phyloP scores from a whole-genome alignment of 2,113 vertebrate species.

The Sterna hirundo region DNA sequence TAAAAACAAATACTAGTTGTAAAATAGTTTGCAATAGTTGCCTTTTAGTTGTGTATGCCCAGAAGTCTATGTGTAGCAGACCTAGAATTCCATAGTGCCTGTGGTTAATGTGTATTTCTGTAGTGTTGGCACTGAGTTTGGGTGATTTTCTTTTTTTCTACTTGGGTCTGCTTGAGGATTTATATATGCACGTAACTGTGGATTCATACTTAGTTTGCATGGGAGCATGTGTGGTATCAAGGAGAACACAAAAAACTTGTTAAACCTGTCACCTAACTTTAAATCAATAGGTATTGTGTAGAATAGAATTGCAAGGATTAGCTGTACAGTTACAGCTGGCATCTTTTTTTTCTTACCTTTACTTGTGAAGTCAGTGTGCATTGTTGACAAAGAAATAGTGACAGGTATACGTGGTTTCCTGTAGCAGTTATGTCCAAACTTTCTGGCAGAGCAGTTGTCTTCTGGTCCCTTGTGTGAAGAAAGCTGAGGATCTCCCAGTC shows the following conservation, averaged over 20 bases:
- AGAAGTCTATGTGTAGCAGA: not conserved
- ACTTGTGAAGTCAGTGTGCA: not conserved
- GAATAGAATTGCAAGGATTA: not conserved
- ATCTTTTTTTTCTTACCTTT: not conserved
- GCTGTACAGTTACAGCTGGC: not conserved
- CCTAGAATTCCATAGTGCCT: not conserved
- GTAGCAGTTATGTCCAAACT: not conserved
- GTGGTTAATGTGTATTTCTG: not conserved
- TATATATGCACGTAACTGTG: not conserved
- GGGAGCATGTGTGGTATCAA: not conserved
- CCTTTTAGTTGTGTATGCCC: not conserved
- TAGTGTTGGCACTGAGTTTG: not conserved
- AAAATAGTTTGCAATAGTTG: not conserved
- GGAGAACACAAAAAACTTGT: not conserved
- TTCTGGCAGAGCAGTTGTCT: not conserved
- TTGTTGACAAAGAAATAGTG: not conserved
- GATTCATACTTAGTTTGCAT: not conserved
- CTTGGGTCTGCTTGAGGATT: not conserved
- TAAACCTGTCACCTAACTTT: not conserved
- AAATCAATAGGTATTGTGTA: accelerated
- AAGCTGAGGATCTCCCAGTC: not conserved
- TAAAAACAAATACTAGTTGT: not conserved
- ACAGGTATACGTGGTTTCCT: not conserved
- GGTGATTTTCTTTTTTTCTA: not conserved
- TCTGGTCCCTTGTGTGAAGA: not conserved